phyloP scores from a whole-genome alignment of 2,797 vertebrate genomes.

The Clamator glandarius region DNA sequence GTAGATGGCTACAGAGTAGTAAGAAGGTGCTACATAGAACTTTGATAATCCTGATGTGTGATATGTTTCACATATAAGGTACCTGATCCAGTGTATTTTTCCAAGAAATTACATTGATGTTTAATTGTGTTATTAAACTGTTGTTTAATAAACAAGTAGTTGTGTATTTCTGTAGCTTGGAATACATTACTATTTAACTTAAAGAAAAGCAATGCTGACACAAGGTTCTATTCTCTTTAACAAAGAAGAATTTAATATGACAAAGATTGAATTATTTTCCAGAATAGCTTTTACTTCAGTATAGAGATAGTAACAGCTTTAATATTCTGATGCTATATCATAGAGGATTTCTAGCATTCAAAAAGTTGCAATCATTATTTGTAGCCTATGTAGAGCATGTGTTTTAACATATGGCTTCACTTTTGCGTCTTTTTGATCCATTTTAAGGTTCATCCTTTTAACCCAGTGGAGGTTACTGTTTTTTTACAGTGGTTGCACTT shows the following conservation, averaged over 20 bases:
- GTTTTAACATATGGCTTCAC: neutral
- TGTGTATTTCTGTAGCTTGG: neutral
- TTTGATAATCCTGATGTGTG: neutral
- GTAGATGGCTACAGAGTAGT: neutral
- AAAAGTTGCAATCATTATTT: neutral
- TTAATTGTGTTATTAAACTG: neutral
- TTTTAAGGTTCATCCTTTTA: neutral
- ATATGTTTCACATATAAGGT: neutral
- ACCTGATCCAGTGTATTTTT: fast-evolving
- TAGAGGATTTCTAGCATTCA: neutral
- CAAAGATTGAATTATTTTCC: neutral
- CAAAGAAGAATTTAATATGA: neutral
- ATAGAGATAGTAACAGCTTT: neutral
- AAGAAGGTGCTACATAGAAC: neutral
- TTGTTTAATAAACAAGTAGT: neutral
- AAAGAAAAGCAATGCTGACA: neutral
- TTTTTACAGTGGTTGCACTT: neutral
- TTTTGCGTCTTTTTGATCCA: neutral
- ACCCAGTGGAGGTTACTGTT: neutral
- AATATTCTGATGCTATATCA: fast-evolving
- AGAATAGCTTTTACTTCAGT: too few species aligned
- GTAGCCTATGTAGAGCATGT: fast-evolving
- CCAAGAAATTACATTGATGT: fast-evolving
- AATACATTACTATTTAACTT: neutral
- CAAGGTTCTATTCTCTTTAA: neutral